Evolutionary conservation across 2,888 invertebrate genomes (phyloP).

Genomic region (Gibbula magus): DNA sequence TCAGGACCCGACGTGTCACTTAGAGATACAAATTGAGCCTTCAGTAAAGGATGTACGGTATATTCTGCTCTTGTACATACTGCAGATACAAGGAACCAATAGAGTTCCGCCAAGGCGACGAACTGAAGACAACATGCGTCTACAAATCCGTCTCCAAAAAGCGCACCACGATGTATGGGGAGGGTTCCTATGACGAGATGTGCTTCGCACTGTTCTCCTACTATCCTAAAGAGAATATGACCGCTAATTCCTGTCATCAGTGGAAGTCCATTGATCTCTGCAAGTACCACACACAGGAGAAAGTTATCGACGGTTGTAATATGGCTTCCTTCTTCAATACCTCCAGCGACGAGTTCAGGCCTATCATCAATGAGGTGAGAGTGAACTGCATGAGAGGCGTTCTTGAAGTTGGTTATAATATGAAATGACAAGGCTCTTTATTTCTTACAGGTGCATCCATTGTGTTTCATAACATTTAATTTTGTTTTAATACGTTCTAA

Average conservation of each 20-base stretch:
- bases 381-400: too few relatives aligned
- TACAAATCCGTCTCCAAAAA: slow-evolving; percentile 41
- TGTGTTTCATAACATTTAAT: too few relatives aligned
- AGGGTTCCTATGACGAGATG: slow-evolving; percentile 53
- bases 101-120: slow-evolving; percentile 47
- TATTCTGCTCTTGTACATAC: too few relatives aligned
- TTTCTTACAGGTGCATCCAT: too few relatives aligned
- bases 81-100: slow-evolving; percentile 50
- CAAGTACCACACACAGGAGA: background rate
- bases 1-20: too few relatives aligned
- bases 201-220: slow-evolving; percentile 55
- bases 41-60: too few relatives aligned
- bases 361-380: background rate
- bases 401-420: too few relatives aligned
- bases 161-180: slow-evolving; percentile 42
- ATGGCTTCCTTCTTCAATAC: background rate
- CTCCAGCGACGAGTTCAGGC: background rate
- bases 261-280: slow-evolving; percentile 46
- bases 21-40: too few relatives aligned
- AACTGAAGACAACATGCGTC: slow-evolving; percentile 46
- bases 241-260: slow-evolving; percentile 39
- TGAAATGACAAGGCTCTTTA: too few relatives aligned
- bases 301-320: background rate
- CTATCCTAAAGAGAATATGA: slow-evolving; percentile 43
- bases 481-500: too few relatives aligned